phyloP scores from a whole-genome alignment of 2,797 vertebrate genomes.

The Netta rufina region DNA sequence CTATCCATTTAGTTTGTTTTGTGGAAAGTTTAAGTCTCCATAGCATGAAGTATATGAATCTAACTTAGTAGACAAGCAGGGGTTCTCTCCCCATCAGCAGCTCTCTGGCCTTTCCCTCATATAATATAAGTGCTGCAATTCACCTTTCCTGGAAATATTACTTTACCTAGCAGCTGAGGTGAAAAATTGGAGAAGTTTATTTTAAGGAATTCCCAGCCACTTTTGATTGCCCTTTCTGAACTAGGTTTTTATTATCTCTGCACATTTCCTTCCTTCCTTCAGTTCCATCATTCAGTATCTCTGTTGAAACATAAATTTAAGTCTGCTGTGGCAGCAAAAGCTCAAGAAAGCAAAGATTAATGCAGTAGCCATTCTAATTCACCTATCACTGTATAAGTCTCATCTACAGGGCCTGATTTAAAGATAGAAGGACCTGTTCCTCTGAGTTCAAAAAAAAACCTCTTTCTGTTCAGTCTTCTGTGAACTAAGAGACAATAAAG shows the following conservation, averaged over 20 bases:
- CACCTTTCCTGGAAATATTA: conserved; percentile 89
- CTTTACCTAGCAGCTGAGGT: conserved; percentile 86
- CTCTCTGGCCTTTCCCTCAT: conserved; percentile 79
- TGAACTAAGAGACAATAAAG: background rate
- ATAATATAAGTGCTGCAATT: conserved; percentile 82
- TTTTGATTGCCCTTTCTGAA: too few species aligned
- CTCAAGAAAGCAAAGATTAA: background rate
- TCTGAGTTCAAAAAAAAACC: background rate
- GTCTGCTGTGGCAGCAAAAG: background rate
- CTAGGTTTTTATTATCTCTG: too few species aligned
- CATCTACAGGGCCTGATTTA: too few species aligned
- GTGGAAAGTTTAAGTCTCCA: background rate
- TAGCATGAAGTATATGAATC: conserved; percentile 76
- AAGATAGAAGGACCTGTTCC: background rate
- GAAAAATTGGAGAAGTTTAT: background rate
- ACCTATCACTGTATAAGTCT: background rate
- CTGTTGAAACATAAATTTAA: conserved; percentile 65
- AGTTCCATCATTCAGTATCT: conserved; percentile 87
- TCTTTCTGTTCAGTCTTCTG: too few species aligned
- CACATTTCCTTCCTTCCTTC: conserved; percentile 45
- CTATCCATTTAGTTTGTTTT: background rate
- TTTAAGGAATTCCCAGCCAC: too few species aligned
- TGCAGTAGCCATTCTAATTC: background rate
- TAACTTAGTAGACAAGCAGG: conserved; percentile 84
- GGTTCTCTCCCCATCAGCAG: conserved; percentile 80